Evolutionary conservation across 1,140 invertebrate species (phyloP).

Genomic region (Brachionus koreanus): DNA sequence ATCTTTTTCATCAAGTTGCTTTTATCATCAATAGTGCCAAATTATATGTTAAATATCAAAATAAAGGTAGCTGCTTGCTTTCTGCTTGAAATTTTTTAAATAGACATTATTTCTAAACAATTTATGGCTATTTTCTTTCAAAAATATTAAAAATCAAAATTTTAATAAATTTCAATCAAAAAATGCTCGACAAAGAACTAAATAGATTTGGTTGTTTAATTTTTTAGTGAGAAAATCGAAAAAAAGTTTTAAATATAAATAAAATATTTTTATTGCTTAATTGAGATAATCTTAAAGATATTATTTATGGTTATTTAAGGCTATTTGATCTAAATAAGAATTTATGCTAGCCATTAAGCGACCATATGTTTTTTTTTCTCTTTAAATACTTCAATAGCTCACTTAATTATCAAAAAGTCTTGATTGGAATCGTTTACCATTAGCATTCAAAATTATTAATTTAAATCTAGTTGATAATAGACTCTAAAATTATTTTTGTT

Average conservation of each 20-base stretch:
- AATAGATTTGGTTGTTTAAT: neutral
- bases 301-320: neutral
- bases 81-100: too few relatives aligned
- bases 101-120: too few relatives aligned
- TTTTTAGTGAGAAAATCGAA: neutral
- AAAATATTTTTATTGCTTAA: neutral
- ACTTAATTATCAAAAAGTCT: neutral
- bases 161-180: neutral
- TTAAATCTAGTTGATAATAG: neutral
- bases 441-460: neutral
- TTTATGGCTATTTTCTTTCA: too few relatives aligned
- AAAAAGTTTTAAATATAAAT: neutral
- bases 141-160: too few relatives aligned
- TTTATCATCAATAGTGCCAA: too few relatives aligned
- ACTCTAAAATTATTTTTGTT: neutral
- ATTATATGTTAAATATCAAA: too few relatives aligned
- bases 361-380: neutral
- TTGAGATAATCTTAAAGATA: neutral
- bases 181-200: neutral
- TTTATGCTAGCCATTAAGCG: neutral
- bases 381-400: neutral
- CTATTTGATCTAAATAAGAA: neutral
- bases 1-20: too few relatives aligned
- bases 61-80: too few relatives aligned
- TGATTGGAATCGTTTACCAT: neutral